phyloP scores from a whole-genome alignment of 2,888 invertebrate genomes.

The Dasysyrphus tricinctus region DNA sequence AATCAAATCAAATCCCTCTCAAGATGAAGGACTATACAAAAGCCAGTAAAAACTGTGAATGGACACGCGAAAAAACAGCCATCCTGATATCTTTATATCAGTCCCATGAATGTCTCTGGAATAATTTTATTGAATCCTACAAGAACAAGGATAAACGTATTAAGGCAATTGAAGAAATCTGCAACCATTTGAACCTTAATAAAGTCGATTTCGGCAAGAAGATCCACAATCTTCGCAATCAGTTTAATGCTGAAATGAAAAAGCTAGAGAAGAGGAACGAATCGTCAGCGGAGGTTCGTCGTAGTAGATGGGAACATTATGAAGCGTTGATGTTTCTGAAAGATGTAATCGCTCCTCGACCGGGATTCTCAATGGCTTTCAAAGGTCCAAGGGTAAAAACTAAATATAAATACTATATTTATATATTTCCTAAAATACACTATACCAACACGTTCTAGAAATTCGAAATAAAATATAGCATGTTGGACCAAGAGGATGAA shows the following conservation, averaged over 20 bases:
- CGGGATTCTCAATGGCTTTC: slow-evolving; percentile 75
- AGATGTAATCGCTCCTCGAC: slow-evolving; percentile 81
- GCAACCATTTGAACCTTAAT: slow-evolving; percentile 78
- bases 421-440: neutral
- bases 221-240: slow-evolving; percentile 82
- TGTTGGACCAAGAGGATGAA: slow-evolving; percentile 46
- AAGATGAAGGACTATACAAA: slow-evolving; percentile 54
- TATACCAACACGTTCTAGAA: slow-evolving; percentile 42
- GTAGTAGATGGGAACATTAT: slow-evolving; percentile 82
- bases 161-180: slow-evolving; percentile 80
- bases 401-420: neutral
- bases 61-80: slow-evolving; percentile 81
- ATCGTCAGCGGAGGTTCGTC: slow-evolving; percentile 66
- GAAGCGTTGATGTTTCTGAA: slow-evolving; percentile 81
- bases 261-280: slow-evolving; percentile 80
- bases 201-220: slow-evolving; percentile 82
- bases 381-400: slow-evolving; percentile 49
- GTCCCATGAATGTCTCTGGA: slow-evolving; percentile 82
- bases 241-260: slow-evolving; percentile 82
- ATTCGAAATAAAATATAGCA: slow-evolving; percentile 67
- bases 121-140: slow-evolving; percentile 80
- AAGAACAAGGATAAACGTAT: slow-evolving; percentile 80
- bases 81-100: slow-evolving; percentile 81
- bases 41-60: slow-evolving; percentile 71
- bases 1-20: neutral